Evolutionary conservation across 2,888 invertebrate genomes (phyloP).

Genomic region (Serripes groenlandicus): DNA sequence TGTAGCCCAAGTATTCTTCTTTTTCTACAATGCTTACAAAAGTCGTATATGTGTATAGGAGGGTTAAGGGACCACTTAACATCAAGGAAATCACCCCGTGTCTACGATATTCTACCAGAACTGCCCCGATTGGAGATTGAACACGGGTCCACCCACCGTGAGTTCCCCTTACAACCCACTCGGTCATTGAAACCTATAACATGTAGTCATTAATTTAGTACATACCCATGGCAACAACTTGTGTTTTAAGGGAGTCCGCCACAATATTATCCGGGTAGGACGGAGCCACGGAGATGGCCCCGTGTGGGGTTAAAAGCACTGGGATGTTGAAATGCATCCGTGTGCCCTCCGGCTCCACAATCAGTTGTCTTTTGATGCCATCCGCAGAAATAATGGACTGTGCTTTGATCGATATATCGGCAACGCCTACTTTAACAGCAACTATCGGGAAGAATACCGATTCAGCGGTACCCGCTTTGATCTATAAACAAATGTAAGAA

Average conservation of each 20-base stretch:
- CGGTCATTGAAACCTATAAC: neutral
- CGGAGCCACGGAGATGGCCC: constrained; percentile 89
- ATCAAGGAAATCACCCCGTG: too few species aligned
- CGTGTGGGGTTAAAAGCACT: constrained; percentile 60
- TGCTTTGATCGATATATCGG: constrained; percentile 58
- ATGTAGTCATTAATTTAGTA: neutral
- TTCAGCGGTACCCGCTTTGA: constrained; percentile 54
- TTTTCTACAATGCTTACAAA: too few species aligned
- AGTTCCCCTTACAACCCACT: neutral
- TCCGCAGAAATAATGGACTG: constrained; percentile 58
- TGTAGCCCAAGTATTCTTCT: too few species aligned
- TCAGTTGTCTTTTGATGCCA: constrained; percentile 56
- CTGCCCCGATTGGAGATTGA: too few species aligned
- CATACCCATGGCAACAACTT: constrained; percentile 88
- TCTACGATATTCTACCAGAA: too few species aligned
- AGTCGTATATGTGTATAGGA: too few species aligned
- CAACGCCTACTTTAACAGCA: constrained; percentile 46
- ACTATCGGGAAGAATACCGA: constrained; percentile 63
- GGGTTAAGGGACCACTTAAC: too few species aligned
- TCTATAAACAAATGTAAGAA: too few species aligned
- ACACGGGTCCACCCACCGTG: too few species aligned
- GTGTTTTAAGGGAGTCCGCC: constrained; percentile 89
- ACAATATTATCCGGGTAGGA: constrained; percentile 90
- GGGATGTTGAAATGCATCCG: constrained; percentile 76
- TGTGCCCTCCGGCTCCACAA: constrained; percentile 76